Percentiles rank a stretch among this genome's conserved stretches.
Evolutionary conservation across 2,113 vertebrate species (phyloP).

Genomic region (Glaucidium brasilianum): DNA sequence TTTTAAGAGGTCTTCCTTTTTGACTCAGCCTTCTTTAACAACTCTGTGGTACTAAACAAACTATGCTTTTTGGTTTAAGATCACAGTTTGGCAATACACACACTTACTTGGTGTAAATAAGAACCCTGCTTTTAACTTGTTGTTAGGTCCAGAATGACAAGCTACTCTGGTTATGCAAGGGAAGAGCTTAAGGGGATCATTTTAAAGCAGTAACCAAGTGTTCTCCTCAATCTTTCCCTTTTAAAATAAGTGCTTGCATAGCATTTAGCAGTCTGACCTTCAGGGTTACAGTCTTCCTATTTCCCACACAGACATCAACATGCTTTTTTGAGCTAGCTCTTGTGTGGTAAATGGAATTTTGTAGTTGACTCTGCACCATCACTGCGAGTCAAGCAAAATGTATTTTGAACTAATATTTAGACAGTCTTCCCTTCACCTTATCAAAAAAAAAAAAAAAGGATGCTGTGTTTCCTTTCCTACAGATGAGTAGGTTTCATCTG

Average conservation of each 20-base stretch:
- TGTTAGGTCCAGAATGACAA: background rate
- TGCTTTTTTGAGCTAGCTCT: background rate
- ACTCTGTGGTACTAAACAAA: background rate
- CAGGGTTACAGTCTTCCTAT: background rate
- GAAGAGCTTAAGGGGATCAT: background rate
- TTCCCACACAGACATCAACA: background rate
- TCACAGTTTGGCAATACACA: background rate
- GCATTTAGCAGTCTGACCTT: background rate
- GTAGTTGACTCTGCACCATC: background rate
- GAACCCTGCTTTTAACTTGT: background rate
- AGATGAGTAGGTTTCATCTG: background rate
- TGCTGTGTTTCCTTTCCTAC: background rate
- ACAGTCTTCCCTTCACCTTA: background rate
- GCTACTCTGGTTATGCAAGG: background rate
- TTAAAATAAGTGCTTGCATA: background rate
- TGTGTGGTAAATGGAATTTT: background rate
- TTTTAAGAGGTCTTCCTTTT: background rate
- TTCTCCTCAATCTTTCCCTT: background rate
- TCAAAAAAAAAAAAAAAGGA: background rate
- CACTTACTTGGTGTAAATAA: background rate
- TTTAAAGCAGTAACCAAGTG: background rate
- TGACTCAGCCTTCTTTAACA: background rate
- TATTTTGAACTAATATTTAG: background rate
- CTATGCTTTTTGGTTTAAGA: background rate
- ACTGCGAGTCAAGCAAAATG: background rate